Evolutionary conservation across 2,888 invertebrate genomes (phyloP).

Genomic region (Nineta flava): DNA sequence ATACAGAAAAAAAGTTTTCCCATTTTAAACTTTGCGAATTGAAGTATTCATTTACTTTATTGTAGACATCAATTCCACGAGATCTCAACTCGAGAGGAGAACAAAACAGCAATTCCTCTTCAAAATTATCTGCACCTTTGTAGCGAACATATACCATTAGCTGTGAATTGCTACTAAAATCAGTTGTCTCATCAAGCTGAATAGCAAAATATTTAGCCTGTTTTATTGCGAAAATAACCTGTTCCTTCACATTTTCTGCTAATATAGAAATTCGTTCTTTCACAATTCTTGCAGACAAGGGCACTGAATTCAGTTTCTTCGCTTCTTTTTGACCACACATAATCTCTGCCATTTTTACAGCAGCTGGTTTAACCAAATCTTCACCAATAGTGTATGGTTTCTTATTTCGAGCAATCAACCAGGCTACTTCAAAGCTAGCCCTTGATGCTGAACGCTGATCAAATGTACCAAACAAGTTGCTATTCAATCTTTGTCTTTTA

Average conservation of each 20-base stretch:
- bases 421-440: conserved; percentile 13
- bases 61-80: conserved; percentile 13
- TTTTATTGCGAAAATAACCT: conserved; percentile 14
- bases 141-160: conserved; percentile 12
- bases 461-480: conserved; percentile 13
- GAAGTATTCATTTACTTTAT: conserved; percentile 14
- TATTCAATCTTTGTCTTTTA: conserved; percentile 14
- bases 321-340: conserved; percentile 12
- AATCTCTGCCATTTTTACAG: conserved; percentile 15
- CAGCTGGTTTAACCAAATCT: conserved; percentile 15
- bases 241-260: conserved; percentile 15
- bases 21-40: conserved; percentile 13
- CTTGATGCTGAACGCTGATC: conserved; percentile 14
- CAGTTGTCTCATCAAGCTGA: conserved; percentile 14
- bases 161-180: conserved; percentile 14
- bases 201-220: conserved; percentile 14
- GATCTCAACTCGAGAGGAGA: conserved; percentile 13
- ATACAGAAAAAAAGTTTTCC: conserved; percentile 14
- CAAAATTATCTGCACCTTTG: conserved; percentile 12
- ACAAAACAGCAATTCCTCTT: conserved; percentile 12
- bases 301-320: conserved; percentile 11
- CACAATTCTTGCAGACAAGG: conserved; percentile 12
- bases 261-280: conserved; percentile 11
- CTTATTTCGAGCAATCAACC: conserved; percentile 12
- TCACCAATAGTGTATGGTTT: conserved; percentile 13